Evolutionary conservation across 2,888 invertebrate genomes (phyloP).

Genomic region (Drosophila lacicola): DNA sequence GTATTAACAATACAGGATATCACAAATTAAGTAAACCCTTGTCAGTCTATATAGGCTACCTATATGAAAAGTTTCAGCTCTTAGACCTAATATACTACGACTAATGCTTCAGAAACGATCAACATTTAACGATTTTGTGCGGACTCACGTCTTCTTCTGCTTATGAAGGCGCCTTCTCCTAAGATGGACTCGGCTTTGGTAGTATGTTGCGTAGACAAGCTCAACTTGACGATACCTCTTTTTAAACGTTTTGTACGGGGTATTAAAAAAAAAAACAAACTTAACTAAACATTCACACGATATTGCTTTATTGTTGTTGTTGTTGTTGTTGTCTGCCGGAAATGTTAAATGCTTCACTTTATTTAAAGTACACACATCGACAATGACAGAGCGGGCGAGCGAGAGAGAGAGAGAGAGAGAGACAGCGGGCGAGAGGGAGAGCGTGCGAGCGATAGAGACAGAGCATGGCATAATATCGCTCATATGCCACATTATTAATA

Average conservation of each 20-base stretch:
- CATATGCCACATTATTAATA: conserved; percentile 77
- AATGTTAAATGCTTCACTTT: conserved; percentile 81
- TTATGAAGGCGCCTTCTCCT: too few species aligned
- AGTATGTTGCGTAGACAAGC: background rate
- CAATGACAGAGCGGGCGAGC: conserved; percentile 13
- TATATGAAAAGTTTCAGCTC: too few species aligned
- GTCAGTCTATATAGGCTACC: background rate
- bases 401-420: background rate
- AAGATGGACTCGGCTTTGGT: too few species aligned
- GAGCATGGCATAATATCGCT: conserved; percentile 58
- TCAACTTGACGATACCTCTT: background rate
- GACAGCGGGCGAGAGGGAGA: conserved; percentile 1
- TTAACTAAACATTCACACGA: conserved; percentile 74
- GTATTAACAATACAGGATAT: too few species aligned
- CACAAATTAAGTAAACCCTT: background rate
- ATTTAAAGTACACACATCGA: conserved; percentile 69
- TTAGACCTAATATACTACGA: too few species aligned
- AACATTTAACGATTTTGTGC: background rate
- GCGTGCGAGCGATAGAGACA: conserved; percentile 5
- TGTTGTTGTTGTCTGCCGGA: conserved; percentile 67
- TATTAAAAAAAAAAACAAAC: conserved; percentile 10
- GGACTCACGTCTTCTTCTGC: too few species aligned
- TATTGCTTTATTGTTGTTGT: conserved; percentile 42
- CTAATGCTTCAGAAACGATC: background rate
- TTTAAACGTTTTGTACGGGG: background rate